Evolutionary conservation across 2,797 vertebrate genomes (phyloP).

Genomic region (Gymnothorax reevesii): DNA sequence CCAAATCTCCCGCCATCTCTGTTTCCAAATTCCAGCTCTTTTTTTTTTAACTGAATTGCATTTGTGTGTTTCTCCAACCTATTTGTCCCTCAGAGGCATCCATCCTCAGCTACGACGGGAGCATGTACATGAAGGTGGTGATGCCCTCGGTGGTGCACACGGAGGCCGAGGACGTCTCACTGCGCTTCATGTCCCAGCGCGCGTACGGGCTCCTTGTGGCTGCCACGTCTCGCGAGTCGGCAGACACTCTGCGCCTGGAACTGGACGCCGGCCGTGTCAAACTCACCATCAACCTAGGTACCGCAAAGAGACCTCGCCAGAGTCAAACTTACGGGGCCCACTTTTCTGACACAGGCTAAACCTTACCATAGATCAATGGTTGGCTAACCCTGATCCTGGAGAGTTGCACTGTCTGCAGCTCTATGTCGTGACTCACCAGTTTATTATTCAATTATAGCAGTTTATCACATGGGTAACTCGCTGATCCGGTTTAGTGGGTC

Average conservation of each 20-base stretch:
- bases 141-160: conserved; percentile 93
- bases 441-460: too few relatives aligned
- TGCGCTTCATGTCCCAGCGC: conserved; percentile 94
- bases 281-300: conserved; percentile 98
- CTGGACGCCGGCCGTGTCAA: conserved; percentile 93
- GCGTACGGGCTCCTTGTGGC: conserved; percentile 94
- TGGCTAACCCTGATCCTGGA: too few relatives aligned
- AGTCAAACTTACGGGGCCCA: conserved; percentile 28
- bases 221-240: conserved; percentile 90
- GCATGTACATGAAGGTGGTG: conserved; percentile 98
- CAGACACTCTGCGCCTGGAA: conserved; percentile 91
- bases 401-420: too few relatives aligned
- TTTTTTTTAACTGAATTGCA: background rate
- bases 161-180: conserved; percentile 93
- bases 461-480: too few relatives aligned
- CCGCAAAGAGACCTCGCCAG: conserved; percentile 65
- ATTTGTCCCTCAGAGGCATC: conserved; percentile 82
- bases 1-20: background rate
- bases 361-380: too few relatives aligned
- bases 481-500: too few relatives aligned
- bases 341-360: background rate
- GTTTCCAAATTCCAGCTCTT: background rate
- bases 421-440: too few relatives aligned
- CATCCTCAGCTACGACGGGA: conserved; percentile 91
- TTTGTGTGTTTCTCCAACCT: conserved; percentile 18